These are phyloP conservation scores for Abramis brama DNA, from an alignment of 2,113 vertebrate species.

Conservation along the genomic window DNA sequence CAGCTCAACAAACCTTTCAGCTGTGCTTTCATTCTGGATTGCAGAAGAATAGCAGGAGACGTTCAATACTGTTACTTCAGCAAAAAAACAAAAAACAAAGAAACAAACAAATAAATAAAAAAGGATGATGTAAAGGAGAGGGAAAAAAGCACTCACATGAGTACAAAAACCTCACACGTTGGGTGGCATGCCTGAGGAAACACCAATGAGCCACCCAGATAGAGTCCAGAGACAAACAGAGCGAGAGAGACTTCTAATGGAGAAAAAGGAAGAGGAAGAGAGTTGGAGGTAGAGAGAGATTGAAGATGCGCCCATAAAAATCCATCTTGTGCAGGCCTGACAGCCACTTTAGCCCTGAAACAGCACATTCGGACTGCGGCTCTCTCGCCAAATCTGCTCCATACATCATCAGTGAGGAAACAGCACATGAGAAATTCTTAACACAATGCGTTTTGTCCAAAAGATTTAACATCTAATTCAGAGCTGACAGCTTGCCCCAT, in stretches of 20 bases:
- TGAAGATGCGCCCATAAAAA: constrained; percentile 62
- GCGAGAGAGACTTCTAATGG: constrained; percentile 6
- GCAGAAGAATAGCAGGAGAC: too few species aligned
- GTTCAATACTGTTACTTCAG: too few species aligned
- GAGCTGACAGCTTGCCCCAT: constrained; percentile 75
- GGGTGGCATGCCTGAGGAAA: constrained; percentile 33
- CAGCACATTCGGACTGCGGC: constrained; percentile 68
- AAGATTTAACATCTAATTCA: constrained; percentile 87
- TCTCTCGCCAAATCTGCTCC: constrained; percentile 63
- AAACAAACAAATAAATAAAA: too few species aligned
- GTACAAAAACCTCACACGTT: neutral
- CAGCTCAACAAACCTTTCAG: too few species aligned
- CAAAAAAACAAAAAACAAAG: too few species aligned
- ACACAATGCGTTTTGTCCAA: constrained; percentile 82
- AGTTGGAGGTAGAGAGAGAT: constrained; percentile 45
- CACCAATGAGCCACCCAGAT: neutral
- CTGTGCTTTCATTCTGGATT: too few species aligned
- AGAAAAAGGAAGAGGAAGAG: constrained; percentile 35
- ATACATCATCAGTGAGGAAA: constrained; percentile 78
- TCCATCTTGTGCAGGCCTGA: constrained; percentile 71
- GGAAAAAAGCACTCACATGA: constrained; percentile 5
- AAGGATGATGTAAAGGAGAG: neutral
- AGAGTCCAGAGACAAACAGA: neutral
- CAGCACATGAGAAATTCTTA: constrained; percentile 81
- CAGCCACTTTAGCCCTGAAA: constrained; percentile 74